Percentiles rank a stretch among this genome's conserved stretches.
Evolutionary conservation across 1,140 invertebrate genomes (phyloP).

Genomic region (Bemisia tabaci): DNA sequence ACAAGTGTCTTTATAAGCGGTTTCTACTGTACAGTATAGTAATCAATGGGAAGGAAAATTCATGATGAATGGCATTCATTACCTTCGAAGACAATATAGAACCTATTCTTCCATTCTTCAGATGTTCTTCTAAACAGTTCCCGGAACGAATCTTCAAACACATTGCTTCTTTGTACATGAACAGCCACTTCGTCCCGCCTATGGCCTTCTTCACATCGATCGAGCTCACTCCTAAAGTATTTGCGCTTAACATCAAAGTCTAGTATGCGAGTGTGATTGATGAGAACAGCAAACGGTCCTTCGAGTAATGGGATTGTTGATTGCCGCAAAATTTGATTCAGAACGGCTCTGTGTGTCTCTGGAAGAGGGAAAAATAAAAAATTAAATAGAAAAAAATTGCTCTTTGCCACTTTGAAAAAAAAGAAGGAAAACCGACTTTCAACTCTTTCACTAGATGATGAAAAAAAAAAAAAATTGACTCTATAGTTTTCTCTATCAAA

Average conservation of each 20-base stretch:
- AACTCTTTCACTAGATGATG: too few species aligned
- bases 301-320: conserved; percentile 72
- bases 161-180: conserved; percentile 69
- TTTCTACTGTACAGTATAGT: too few species aligned
- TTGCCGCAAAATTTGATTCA: conserved; percentile 85
- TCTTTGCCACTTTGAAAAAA: too few species aligned
- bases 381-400: not conserved
- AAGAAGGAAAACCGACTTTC: too few species aligned
- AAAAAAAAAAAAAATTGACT: too few species aligned
- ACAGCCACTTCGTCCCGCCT: conserved; percentile 81
- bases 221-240: conserved; percentile 79
- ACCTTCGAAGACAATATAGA: conserved; percentile 93
- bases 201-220: conserved; percentile 62
- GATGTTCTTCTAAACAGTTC: conserved; percentile 69
- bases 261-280: conserved; percentile 75
- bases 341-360: conserved; percentile 78
- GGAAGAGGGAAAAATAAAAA: conserved; percentile 20
- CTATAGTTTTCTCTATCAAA: too few species aligned
- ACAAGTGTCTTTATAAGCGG: too few species aligned
- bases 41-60: too few species aligned
- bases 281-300: conserved; percentile 78
- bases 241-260: conserved; percentile 88
- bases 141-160: conserved; percentile 86
- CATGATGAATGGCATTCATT: too few species aligned
- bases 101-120: conserved; percentile 88